These are phyloP conservation scores for Ricordea florida DNA, from an alignment of 92 coral and sea anemone species.

Conservation along the genomic window DNA sequence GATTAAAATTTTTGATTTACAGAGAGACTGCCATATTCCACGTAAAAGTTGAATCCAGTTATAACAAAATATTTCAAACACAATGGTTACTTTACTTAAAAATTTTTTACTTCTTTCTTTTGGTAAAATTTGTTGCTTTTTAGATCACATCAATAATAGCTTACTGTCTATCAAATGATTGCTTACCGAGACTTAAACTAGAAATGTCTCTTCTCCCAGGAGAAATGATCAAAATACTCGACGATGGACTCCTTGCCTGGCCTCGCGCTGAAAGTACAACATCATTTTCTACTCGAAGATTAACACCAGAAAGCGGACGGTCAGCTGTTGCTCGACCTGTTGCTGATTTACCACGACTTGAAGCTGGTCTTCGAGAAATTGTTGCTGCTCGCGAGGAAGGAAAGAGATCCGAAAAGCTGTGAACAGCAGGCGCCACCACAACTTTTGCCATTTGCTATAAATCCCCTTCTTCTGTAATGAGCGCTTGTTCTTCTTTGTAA, in stretches of 20 bases:
- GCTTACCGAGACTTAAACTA: constrained; percentile 67
- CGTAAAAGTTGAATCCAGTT: no score
- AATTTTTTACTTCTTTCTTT: no score
- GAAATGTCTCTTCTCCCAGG: constrained; percentile 68
- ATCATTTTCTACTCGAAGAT: constrained; percentile 44
- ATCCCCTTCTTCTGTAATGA: not conserved
- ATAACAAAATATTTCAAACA: no score
- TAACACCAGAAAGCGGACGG: constrained; percentile 67
- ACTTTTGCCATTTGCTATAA: constrained; percentile 75
- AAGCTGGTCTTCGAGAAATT: constrained; percentile 73
- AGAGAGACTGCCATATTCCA: no score
- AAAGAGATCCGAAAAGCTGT: constrained; percentile 71
- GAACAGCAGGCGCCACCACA: constrained; percentile 77
- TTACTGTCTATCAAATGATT: no score
- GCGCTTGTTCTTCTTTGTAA: no score
- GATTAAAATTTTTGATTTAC: no score
- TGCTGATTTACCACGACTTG: no score
- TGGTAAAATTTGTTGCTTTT: no score
- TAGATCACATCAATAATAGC: no score
- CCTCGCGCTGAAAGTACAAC: constrained; percentile 60
- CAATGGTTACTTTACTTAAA: no score
- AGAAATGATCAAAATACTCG: constrained; percentile 15
- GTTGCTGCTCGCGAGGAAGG: constrained; percentile 82
- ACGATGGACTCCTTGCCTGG: constrained; percentile 22
- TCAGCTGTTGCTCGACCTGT: constrained; percentile 21